Conservation (phyloP, 53 echinoderm and acorn worm genomes). For the Zoroaster sp. region DNA sequence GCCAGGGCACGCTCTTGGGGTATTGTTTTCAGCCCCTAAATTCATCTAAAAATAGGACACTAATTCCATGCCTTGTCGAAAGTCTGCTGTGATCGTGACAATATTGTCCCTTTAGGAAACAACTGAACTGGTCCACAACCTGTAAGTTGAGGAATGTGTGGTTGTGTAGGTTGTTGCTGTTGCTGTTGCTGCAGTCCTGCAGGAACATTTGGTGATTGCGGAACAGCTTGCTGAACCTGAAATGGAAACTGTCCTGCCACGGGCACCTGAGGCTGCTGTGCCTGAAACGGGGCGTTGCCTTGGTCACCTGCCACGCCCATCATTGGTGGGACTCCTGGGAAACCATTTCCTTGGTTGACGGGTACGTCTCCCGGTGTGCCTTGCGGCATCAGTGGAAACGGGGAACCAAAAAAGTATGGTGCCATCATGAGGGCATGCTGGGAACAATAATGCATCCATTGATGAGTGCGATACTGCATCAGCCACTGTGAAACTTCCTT, state of each 20-base stretch:
- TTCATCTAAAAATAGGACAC: too few relatives aligned
- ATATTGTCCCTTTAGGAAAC: too few relatives aligned
- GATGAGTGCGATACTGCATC: constrained; percentile 69
- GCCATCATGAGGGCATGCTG: constrained; percentile 57
- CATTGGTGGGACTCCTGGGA: not conserved
- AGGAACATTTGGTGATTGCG: not conserved
- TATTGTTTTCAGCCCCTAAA: too few relatives aligned
- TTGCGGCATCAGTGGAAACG: not conserved
- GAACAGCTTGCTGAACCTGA: not conserved
- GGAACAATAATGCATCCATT: constrained; percentile 54
- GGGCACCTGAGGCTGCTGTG: not conserved
- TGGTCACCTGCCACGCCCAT: not conserved
- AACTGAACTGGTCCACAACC: too few relatives aligned
- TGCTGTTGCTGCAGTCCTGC: not conserved
- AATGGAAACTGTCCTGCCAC: not conserved
- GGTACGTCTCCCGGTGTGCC: not conserved
- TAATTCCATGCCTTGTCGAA: too few relatives aligned
- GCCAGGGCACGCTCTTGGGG: too few relatives aligned
- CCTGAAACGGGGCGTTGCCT: not conserved
- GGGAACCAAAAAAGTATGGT: constrained; percentile 53
- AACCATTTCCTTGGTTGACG: not conserved
- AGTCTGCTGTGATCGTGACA: too few relatives aligned
- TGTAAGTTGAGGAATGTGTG: constrained; percentile 35
- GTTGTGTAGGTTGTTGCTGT: not conserved
- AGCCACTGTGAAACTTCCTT: constrained; percentile 76